Evolutionary conservation across 2,113 vertebrate genomes (phyloP).

Genomic region (Shinisaurus crocodilurus): DNA sequence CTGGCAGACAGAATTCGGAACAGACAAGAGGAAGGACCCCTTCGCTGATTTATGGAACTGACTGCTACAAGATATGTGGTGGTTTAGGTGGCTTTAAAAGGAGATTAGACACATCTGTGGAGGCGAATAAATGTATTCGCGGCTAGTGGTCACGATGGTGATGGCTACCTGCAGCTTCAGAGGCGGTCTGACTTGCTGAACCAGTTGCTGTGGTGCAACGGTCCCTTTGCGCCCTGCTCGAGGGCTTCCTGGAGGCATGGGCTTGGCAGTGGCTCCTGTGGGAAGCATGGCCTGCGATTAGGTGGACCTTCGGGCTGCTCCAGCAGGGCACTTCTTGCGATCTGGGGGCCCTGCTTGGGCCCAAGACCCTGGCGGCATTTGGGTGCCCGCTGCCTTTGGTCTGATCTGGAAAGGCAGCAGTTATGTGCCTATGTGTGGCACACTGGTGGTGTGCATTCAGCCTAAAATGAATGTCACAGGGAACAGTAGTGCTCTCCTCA

Average conservation of each 20-base stretch:
- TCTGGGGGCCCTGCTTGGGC: background rate
- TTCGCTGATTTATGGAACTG: no score
- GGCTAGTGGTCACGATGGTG: background rate
- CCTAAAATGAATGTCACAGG: background rate
- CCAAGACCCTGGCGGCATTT: background rate
- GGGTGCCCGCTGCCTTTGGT: background rate
- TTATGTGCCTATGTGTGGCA: background rate
- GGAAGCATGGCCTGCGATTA: background rate
- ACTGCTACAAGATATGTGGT: background rate
- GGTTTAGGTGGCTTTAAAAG: background rate
- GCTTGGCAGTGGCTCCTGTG: background rate
- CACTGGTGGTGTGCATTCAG: background rate
- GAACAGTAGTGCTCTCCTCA: background rate
- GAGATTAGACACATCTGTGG: background rate
- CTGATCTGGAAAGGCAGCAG: background rate
- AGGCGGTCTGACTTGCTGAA: background rate
- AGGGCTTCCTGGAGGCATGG: background rate
- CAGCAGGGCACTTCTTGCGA: background rate
- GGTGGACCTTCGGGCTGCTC: background rate
- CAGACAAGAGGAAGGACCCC: background rate
- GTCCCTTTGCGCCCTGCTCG: background rate
- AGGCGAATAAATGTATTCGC: background rate
- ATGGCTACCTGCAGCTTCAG: background rate
- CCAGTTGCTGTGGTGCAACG: no score
- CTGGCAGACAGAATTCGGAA: background rate